Evolutionary conservation across 1,140 invertebrate species (phyloP).

Genomic region (Metaphire vulgaris): DNA sequence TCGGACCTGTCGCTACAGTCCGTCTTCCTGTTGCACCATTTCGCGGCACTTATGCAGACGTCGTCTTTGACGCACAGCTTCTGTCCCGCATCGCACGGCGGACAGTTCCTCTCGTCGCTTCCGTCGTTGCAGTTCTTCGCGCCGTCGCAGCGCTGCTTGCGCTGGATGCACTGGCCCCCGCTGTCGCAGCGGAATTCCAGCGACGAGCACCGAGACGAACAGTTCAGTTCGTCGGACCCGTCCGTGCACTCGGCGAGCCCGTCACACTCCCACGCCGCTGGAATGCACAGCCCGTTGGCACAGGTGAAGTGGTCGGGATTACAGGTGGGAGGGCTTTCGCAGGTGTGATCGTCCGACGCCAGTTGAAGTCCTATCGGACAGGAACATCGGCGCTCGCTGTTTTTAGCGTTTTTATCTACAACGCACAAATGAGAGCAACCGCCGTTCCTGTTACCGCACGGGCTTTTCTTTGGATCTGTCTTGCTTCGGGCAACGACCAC

Average conservation of each 20-base stretch:
- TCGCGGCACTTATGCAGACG: conserved; percentile 72
- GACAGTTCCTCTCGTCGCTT: conserved; percentile 73
- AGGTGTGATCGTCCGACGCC: conserved; percentile 38
- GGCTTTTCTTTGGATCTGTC: conserved; percentile 72
- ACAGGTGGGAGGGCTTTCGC: conserved; percentile 47
- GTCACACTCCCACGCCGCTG: conserved; percentile 55
- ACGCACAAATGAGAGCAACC: conserved; percentile 96
- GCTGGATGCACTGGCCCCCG: conserved; percentile 39
- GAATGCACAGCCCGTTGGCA: conserved; percentile 39
- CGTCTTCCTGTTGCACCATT: conserved; percentile 86
- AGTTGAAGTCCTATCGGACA: conserved; percentile 45
- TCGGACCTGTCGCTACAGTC: conserved; percentile 90
- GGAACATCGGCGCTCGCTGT: conserved; percentile 35
- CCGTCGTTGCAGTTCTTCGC: conserved; percentile 66
- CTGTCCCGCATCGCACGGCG: conserved; percentile 36
- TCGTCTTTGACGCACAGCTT: too few species aligned
- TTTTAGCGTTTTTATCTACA: conserved; percentile 59
- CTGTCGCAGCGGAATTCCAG: conserved; percentile 57
- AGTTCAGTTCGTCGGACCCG: conserved; percentile 73
- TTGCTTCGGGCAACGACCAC: conserved; percentile 37
- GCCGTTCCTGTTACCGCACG: too few species aligned
- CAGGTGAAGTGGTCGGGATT: conserved; percentile 47
- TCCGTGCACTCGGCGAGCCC: conserved; percentile 66
- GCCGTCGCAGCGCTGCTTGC: conserved; percentile 55
- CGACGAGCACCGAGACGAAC: too few species aligned